A percentile compares a stretch with the other conserved stretches of the same genome.
Evolutionary conservation across 2,797 vertebrate species (phyloP).

Genomic region (Onychomys arenicola): DNA sequence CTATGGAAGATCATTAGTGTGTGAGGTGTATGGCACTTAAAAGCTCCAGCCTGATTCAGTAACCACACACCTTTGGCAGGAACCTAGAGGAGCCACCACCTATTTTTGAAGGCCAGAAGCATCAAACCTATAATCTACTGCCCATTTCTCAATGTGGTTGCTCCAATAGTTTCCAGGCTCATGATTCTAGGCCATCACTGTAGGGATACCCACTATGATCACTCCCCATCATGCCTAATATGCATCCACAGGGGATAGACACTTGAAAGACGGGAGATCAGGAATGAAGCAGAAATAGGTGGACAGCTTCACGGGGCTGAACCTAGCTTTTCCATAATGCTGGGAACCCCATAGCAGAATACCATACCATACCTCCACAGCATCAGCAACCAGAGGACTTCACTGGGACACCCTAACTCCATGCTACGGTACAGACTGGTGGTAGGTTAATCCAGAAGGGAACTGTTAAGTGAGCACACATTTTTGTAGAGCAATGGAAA

Average conservation of each 20-base stretch:
- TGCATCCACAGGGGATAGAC: too few relatives aligned
- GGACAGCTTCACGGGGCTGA: rapidly evolving
- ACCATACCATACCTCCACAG: rapidly evolving
- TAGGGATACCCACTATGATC: rapidly evolving
- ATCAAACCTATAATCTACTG: not conserved
- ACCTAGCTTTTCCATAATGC: not conserved
- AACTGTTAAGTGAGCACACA: not conserved
- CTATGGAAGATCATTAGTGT: constrained; percentile 83
- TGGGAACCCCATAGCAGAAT: not conserved
- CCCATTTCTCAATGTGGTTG: too few relatives aligned
- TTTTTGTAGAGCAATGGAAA: not conserved
- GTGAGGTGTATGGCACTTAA: not conserved
- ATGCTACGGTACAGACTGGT: not conserved
- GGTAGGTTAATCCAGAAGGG: not conserved
- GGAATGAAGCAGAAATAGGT: not conserved
- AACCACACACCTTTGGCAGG: rapidly evolving
- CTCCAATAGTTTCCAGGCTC: not conserved
- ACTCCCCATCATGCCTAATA: not conserved
- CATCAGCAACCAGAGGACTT: rapidly evolving
- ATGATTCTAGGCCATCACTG: rapidly evolving
- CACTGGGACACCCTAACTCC: not conserved
- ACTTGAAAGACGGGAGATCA: rapidly evolving
- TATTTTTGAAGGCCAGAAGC: not conserved
- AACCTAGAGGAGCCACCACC: not conserved
- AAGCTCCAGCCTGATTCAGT: not conserved